Evolutionary conservation across 1,140 invertebrate species (phyloP).

Genomic region (Dysdera silvatica): DNA sequence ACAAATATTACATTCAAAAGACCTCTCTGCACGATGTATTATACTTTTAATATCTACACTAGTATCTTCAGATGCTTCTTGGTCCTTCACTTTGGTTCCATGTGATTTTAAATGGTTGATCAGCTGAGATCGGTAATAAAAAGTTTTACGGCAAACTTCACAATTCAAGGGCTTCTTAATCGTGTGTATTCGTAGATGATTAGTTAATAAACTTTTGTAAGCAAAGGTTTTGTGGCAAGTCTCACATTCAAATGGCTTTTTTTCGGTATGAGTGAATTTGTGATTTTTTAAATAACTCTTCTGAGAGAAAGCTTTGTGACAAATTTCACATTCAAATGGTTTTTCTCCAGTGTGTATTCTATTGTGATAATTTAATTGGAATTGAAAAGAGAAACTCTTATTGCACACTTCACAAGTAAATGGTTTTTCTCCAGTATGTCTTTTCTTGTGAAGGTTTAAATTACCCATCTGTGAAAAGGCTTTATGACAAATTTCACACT

Average conservation of each 20-base stretch:
- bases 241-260: slow-evolving; percentile 61
- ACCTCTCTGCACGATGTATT: slow-evolving; percentile 38
- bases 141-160: no score
- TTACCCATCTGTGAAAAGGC: neutral
- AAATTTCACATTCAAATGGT: slow-evolving; percentile 50
- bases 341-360: slow-evolving; percentile 50
- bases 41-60: no score
- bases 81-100: no score
- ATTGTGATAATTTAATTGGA: slow-evolving; percentile 5
- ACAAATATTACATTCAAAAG: slow-evolving; percentile 38
- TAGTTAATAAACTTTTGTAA: neutral
- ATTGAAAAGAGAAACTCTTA: neutral
- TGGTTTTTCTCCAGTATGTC: neutral
- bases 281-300: slow-evolving; percentile 79
- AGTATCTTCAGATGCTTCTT: slow-evolving; percentile 76
- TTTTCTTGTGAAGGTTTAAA: neutral
- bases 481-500: slow-evolving; percentile 47
- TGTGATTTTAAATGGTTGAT: no score
- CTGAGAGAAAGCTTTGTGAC: slow-evolving; percentile 31
- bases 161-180: no score
- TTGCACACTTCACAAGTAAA: neutral
- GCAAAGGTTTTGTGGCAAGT: slow-evolving; percentile 50
- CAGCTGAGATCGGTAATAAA: no score
- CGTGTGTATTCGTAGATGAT: no score
- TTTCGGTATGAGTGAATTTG: slow-evolving; percentile 60